Evolutionary conservation across 2,888 invertebrate species (phyloP), one percentile per base, ranked within the genome.

Genomic region (Eristalinus aeneus): DNA sequence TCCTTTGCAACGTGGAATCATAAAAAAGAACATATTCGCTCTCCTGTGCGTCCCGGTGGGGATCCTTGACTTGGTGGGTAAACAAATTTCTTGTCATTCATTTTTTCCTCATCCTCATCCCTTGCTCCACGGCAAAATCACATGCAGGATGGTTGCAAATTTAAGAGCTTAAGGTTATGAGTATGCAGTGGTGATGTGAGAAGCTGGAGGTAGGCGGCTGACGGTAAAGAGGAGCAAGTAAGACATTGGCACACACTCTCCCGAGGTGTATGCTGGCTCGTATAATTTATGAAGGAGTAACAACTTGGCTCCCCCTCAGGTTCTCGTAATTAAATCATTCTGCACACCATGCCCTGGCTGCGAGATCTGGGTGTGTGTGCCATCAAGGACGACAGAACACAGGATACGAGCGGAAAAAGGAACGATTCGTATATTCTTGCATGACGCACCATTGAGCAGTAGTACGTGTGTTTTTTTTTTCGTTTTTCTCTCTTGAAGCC

Each of bases 321-420:
- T 73, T 73, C 60, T 73, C 79, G 72, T 80, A 80, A 80, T 80
- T 80, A 80, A 80, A 80, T 80, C 80, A 80, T 80, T 80, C 63
- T 63, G 67, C 63, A 74, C 56, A 69, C 68, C 63, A 80, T 80
- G 63, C 39, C 63, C 56, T 54, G 58, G 39, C 36, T 56, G 53
- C 53, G 12, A 61, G 53, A 73, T 46, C 16, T 46, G 46, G 46
- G 46, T 36, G 36, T 36, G 8, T 31, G n/a, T 53, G 32, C 53
- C 56, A 34, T 53, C 74, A 74, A 74, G 80, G 74, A 58, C 36
- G 64, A 34, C 22, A 31, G 5, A 63, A 23, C 12, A n/a, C 16
- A 16, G 61, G 53, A 68, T 22, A 31, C 31, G 3, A 16, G n/a
- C 39, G 36, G 4, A 60, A 39, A 39, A 12, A 61, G 53, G 53